Base-by-base conservation (phyloP, 2,888 invertebrate species). In the Cosmopolites sordidus region DNA sequence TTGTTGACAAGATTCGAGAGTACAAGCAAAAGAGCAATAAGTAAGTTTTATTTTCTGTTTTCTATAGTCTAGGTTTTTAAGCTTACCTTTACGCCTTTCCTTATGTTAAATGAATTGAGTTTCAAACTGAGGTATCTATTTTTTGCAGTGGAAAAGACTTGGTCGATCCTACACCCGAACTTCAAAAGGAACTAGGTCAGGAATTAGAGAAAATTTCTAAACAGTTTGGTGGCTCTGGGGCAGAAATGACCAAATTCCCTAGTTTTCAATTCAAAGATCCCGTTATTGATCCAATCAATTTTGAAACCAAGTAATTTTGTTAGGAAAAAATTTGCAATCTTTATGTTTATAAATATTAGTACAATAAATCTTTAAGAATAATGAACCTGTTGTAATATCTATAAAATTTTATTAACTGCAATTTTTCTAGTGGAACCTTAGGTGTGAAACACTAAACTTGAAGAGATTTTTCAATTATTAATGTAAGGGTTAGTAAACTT, bases 161-260 rank as follows among this genome's bases (percentile, higher is more conserved):
- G 44, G 88, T 93, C 0, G 94, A 93, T 48, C 78, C 89, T 2
- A 84, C 84, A 46, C 87, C 92, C 0, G 83, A 84, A 17, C 82
- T 88, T 37, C 79, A 89, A 68, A 84, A 80, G 62, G 87, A 89
- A 69, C 73, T 89, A 57, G 83, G 86, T 68, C 76, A 83, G 11
- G 92, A 94, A 70, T 72, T 94, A 63, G 89, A 89, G 4, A 89
- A 90, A 73, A 79, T 93, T 29, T 83, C 88, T 47, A 85, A 82
- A 66, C 85, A 86, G 62, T 94, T 76, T 67, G 86, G 86, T 40
- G 86, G 83, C 47, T 69, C 79, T 9, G 90, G 88, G 39, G 81
- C 81, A 2, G 92, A 95, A 69, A 90, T 95, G 89, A 87, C 89
- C 14, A 79, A 91, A 73, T 95, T 97, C 74, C 96, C 96, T 9